phyloP scores from a whole-genome alignment of 1,140 invertebrate species.

The Zophobas atratus region DNA sequence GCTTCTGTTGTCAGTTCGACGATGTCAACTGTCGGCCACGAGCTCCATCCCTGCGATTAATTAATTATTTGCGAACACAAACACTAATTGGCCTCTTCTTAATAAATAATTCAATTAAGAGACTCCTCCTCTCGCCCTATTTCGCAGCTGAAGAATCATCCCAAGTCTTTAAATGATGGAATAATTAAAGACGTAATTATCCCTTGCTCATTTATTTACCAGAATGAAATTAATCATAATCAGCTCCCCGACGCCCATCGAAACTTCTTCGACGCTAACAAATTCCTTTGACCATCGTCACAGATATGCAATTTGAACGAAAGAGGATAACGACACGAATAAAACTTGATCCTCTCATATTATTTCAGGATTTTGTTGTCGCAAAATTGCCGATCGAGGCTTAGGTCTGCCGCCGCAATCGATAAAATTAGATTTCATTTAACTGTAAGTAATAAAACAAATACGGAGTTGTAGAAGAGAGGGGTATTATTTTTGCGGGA shows the following conservation, averaged over 20 bases:
- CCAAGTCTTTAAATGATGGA: conserved; percentile 4
- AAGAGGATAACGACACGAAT: background rate
- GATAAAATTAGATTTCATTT: conserved; percentile 15
- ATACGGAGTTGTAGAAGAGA: background rate
- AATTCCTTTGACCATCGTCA: background rate
- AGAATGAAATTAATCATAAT: conserved; percentile 10
- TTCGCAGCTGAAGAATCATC: conserved; percentile 2
- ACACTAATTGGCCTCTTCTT: conserved; percentile 11
- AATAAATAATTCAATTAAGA: conserved; percentile 18
- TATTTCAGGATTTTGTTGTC: conserved; percentile 2
- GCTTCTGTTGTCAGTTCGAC: background rate
- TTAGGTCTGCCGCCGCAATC: background rate
- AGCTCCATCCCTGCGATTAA: background rate
- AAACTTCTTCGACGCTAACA: background rate
- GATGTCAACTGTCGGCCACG: background rate
- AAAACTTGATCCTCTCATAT: conserved; percentile 1
- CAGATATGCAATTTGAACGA: background rate
- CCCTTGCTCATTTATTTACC: conserved; percentile 12
- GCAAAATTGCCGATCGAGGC: background rate
- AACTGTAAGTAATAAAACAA: conserved; percentile 23
- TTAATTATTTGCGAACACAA: conserved; percentile 4
- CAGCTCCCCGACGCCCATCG: background rate
- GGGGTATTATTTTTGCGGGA: background rate
- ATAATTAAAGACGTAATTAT: conserved; percentile 8
- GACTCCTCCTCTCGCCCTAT: background rate